Conservation (phyloP, 2,113 vertebrate genomes). For the Pica pica region DNA sequence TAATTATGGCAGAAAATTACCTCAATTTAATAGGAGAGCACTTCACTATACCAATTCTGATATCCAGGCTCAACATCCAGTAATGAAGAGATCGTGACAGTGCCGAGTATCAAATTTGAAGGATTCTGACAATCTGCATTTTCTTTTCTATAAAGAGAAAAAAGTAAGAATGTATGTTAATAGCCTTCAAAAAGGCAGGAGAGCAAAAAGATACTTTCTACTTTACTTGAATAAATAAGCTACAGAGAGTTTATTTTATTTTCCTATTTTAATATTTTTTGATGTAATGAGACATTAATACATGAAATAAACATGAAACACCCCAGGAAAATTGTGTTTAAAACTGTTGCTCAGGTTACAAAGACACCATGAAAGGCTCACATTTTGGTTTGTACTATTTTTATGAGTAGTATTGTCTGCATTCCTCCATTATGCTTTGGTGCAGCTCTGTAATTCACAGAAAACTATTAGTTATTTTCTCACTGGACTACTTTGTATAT, state of each 20-base stretch:
- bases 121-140: neutral
- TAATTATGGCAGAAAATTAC: slow-evolving; percentile 24
- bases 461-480: neutral
- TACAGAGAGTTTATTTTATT: slow-evolving; percentile 5
- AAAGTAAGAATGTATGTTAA: neutral
- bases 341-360: neutral
- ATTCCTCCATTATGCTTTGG: neutral
- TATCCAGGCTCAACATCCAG: slow-evolving; percentile 20
- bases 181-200: neutral
- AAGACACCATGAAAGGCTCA: neutral
- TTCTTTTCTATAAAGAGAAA: slow-evolving; percentile 25
- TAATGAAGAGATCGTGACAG: neutral
- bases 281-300: neutral
- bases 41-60: neutral
- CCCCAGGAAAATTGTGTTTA: neutral
- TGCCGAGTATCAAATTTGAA: neutral
- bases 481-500: neutral
- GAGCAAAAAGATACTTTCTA: neutral
- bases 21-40: neutral
- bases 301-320: neutral
- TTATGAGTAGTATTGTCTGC: neutral
- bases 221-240: slow-evolving; percentile 1
- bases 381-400: neutral
- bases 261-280: neutral
- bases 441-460: neutral